Base-by-base conservation (phyloP, 2,797 vertebrate species). In the Crocodylus rhombifer region DNA sequence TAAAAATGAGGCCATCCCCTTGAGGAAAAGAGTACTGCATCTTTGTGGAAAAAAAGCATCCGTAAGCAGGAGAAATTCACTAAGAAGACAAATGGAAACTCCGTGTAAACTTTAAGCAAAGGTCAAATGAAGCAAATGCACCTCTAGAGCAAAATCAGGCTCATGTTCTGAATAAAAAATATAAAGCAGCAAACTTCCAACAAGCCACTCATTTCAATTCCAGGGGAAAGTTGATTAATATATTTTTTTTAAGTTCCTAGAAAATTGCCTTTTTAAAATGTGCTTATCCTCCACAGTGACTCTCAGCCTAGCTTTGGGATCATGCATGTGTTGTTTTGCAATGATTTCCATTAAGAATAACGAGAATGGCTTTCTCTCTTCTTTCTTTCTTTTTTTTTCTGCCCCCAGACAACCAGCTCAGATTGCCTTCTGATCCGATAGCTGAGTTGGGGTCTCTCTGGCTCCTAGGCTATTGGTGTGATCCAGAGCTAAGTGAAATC, bases 81-180 rank as follows among this genome's bases (percentile, higher is more conserved):
- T 55, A 80, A 69, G 65, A 92, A 95, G 92, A 87, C 86, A 80
- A 89, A 89, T 94, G 95, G 93, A 92, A 95, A 93, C 88, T 95
- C 76, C n/a, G 5, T 62, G 77, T 79, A 84, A 89, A 95, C 91
- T 96, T 96, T 92, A 95, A 96, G 92, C 60, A 87, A 90, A 95
- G 93, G 94, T 96, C 93, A 85, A 63, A 89, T 84, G 23, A 0
- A 84, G 93, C 80, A 89, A 94, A 81, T 63, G 91, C 79, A 84
- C 33, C 61, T 80, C 88, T 55, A 36, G 73, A 91, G 84, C 55
- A 3, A n/a, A 87, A 77, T 8, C 12, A 58, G 80, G 77, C 74
- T 91, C 56, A 51, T 9, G 77, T 79, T 55, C 90, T 83, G 89
- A 89, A 91, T 87, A 69, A 90, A 80, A 80, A 92, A 84, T 55